Evolutionary conservation across 2,888 invertebrate genomes (phyloP), one percentile per base, ranked within the genome.

Genomic region (Chromoteleia sp.): DNA sequence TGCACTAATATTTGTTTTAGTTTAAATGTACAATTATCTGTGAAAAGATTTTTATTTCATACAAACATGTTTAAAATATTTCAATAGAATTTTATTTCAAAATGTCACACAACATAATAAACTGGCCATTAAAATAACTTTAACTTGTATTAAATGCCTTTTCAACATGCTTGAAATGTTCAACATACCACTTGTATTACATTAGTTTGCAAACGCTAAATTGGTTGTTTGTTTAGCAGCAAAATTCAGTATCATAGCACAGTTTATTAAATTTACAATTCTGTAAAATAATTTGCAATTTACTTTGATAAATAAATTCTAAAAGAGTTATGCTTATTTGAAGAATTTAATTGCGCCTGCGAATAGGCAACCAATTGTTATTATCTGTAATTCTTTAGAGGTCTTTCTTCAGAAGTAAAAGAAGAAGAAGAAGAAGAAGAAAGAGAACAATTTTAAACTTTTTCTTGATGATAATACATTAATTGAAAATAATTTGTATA

Each of bases 101-200:
- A 39, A 58, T 43, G 12, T 43, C 39, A 43, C 25, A 17, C 12
- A 30, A 30, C 12, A 19, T 12, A 43, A 43, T 43, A 30, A 45
- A 61, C 25, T 59, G 33, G 25, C 58, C 25, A 59, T 59, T 59
- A 59, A 59, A 59, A 59, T 59, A 59, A 0, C 41, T 45, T 61
- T 45, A 45, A 17, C 61, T 63, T 63, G 10, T 59, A 59, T 15
- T 48, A 48, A 48, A 63, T 63, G 19, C 61, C 61, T 63, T 12
- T 30, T 48, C 17, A 33, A 48, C 61, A 48, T 48, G 48, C 45
- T 33, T 63, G 29, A 48, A 48, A 63, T 63, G 19, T 30, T 33
- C 30, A 48, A 63, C 61, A 63, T 63, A 43, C 61, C 61, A 43
- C 48, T 30, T 63, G 14, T 8, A 30, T 63, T 19, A 33, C 33